Base-by-base conservation (phyloP, 2,113 vertebrate genomes). In the Ifrita kowaldi region DNA sequence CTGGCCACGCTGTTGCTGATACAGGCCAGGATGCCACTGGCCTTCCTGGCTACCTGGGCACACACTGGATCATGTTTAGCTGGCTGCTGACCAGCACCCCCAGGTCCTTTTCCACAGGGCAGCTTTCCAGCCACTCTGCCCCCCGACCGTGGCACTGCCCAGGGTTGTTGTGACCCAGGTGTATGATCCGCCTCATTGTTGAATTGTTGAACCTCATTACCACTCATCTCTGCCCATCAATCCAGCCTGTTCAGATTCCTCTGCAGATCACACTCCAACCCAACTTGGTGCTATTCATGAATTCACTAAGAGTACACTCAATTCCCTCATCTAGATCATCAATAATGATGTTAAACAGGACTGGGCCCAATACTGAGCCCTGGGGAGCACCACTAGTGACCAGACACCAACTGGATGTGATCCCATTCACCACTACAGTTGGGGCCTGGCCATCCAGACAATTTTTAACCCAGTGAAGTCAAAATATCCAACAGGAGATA, bases 401-500 rank as follows among this genome's bases (percentile, higher is more conserved):
- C 70, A 65, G 30, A 49, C 30, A 75, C 24, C 24, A 57, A 42
- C 0, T 26, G 35, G 24, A 67, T 41, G 4, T 20, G 35, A 26
- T 16, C 14, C 30, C 24, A 32, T 67, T 67, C 60, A 67, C 42
- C 35, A 65, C 7, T 26, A 50, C 24, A 49, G 10, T 0, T 49
- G 71, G 10, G 35, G 41, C 24, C 20, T 0, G 0, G 70, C 20
- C 35, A 49, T n/a, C 16, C 24, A n/a, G 16, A 28, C 16, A 41
- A 24, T 20, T 65, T 49, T 65, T 41, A 41, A 49, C 24, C 13
- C 52, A 57, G 24, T 35, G 13, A 67, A 9, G 19, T 23, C 30
- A 76, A 71, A 75, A 39, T 47, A 71, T 11, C 4, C 11, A 52
- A 60, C 1, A 82, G 20, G 75, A 84, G 6, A 70, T 5, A 39